Conservation (phyloP, 1,140 invertebrate genomes). For the Bombus difficillimus region DNA sequence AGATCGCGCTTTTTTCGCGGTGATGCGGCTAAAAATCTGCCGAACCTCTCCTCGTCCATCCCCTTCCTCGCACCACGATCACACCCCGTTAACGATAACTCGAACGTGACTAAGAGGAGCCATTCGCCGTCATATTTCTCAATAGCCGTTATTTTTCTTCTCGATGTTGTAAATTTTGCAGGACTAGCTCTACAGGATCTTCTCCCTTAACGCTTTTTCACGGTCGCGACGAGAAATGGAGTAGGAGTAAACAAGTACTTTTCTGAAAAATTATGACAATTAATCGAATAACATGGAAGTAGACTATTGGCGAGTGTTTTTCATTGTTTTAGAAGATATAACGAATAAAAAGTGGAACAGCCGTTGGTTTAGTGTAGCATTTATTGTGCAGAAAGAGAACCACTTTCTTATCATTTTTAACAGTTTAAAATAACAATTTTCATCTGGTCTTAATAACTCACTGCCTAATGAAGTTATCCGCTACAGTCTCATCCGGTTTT, state of each 20-base stretch:
- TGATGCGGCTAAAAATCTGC: constrained; percentile 50
- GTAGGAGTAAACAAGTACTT: background rate
- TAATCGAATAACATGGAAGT: background rate
- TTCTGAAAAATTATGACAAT: background rate
- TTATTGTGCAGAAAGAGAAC: too few relatives aligned
- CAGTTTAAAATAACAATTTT: too few relatives aligned
- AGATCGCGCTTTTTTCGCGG: constrained; percentile 36
- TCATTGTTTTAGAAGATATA: too few relatives aligned
- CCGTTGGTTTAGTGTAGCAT: too few relatives aligned
- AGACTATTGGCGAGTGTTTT: too few relatives aligned
- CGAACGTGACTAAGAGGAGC: background rate
- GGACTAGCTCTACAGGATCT: background rate
- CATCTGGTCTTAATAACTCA: too few relatives aligned
- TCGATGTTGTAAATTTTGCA: background rate
- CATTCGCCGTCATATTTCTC: background rate
- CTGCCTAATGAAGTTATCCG: too few relatives aligned
- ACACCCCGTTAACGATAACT: background rate
- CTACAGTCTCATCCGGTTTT: background rate
- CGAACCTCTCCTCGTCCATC: constrained; percentile 28
- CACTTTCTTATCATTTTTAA: too few relatives aligned
- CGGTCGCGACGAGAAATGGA: background rate
- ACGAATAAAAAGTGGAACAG: too few relatives aligned
- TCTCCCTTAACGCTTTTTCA: background rate
- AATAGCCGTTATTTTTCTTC: background rate
- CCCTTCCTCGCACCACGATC: background rate